Conservation (phyloP, 2,888 invertebrate species). For the Leucania comma region DNA sequence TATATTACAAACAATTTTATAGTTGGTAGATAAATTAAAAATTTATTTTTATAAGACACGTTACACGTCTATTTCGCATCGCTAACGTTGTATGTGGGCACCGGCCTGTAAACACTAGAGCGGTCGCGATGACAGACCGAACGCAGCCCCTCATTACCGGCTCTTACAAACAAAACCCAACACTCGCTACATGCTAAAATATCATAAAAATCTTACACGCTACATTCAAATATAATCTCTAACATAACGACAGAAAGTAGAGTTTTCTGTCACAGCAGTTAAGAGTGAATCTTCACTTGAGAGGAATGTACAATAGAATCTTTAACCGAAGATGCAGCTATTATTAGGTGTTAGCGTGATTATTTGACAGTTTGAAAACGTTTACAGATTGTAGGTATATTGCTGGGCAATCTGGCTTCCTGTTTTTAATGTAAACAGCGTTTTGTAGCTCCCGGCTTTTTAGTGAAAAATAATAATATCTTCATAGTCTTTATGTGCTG, state of each 20-base stretch:
- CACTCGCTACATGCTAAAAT: slow-evolving; percentile 78
- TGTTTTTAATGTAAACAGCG: slow-evolving; percentile 87
- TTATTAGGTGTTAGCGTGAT: slow-evolving; percentile 89
- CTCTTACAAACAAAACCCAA: slow-evolving; percentile 80
- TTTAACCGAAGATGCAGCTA: slow-evolving; percentile 86
- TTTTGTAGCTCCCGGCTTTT: slow-evolving; percentile 77
- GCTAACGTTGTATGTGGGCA: slow-evolving; percentile 78
- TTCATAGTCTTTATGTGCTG: slow-evolving; percentile 75
- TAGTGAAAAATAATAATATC: slow-evolving; percentile 80
- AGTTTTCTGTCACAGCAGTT: slow-evolving; percentile 40
- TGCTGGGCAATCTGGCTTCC: slow-evolving; percentile 89
- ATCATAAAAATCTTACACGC: slow-evolving; percentile 77
- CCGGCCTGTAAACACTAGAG: slow-evolving; percentile 81
- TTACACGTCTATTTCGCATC: slow-evolving; percentile 76
- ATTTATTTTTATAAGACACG: slow-evolving; percentile 75
- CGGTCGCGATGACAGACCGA: slow-evolving; percentile 82
- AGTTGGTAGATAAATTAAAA: slow-evolving; percentile 71
- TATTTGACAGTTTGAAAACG: slow-evolving; percentile 91
- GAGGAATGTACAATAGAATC: slow-evolving; percentile 84
- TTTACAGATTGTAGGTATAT: slow-evolving; percentile 86
- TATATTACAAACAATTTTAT: slow-evolving; percentile 70
- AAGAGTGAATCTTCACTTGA: slow-evolving; percentile 72
- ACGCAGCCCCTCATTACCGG: slow-evolving; percentile 86
- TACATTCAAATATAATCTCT: slow-evolving; percentile 70
- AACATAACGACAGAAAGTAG: slow-evolving; percentile 49